Conservation (phyloP, 2,888 invertebrate species). For the Halocaridina rubra region DNA sequence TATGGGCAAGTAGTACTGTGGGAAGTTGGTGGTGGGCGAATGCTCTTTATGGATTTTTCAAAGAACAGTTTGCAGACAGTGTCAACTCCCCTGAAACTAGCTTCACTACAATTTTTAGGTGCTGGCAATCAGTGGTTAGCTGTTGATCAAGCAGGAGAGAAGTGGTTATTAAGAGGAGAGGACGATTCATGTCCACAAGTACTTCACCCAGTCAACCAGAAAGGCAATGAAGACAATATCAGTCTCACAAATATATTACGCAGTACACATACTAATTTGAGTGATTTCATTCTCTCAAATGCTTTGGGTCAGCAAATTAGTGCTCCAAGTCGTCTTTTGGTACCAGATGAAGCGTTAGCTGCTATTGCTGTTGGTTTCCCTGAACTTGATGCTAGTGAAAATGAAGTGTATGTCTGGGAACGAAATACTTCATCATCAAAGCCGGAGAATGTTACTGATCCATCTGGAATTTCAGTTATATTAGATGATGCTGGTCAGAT, state of each 20-base stretch:
- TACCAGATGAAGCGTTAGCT: slow-evolving; percentile 69
- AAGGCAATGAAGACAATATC: slow-evolving; percentile 16
- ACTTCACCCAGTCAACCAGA: slow-evolving; percentile 66
- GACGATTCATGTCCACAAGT: slow-evolving; percentile 67
- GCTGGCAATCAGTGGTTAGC: slow-evolving; percentile 68
- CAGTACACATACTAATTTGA: slow-evolving; percentile 62
- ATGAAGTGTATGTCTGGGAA: slow-evolving; percentile 69
- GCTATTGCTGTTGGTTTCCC: slow-evolving; percentile 71
- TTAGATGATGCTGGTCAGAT: slow-evolving; percentile 68
- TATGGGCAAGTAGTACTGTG: slow-evolving; percentile 59
- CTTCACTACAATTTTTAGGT: slow-evolving; percentile 67
- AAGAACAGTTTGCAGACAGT: slow-evolving; percentile 66
- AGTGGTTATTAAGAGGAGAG: slow-evolving; percentile 63
- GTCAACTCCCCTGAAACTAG: slow-evolving; percentile 68
- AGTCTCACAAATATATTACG: background rate
- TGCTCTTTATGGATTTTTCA: slow-evolving; percentile 66
- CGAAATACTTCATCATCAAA: background rate
- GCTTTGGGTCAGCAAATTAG: slow-evolving; percentile 69
- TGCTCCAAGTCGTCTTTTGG: slow-evolving; percentile 70
- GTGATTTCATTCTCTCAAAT: slow-evolving; percentile 67
- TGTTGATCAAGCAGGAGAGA: slow-evolving; percentile 66
- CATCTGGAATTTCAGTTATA: slow-evolving; percentile 39
- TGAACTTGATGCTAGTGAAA: slow-evolving; percentile 68
- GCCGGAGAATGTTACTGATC: slow-evolving; percentile 6
- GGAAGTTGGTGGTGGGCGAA: slow-evolving; percentile 64